Evolutionary conservation across 2,888 invertebrate species (phyloP).

Genomic region (Neoscelio sp.): DNA sequence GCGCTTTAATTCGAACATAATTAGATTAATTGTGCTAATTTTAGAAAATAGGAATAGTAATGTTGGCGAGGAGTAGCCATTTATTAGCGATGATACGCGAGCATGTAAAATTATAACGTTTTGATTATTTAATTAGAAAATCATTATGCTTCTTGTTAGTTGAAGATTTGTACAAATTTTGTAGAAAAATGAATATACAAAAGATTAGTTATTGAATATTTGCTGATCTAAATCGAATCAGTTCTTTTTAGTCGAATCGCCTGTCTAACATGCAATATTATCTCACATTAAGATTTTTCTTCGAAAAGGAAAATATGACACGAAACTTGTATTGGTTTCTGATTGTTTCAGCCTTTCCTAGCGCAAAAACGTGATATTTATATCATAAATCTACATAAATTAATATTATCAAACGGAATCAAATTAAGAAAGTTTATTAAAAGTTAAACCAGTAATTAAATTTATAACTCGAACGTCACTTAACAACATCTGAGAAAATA

Average conservation of each 20-base stretch:
- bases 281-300: too few species aligned
- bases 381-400: constrained; percentile 11
- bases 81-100: neutral
- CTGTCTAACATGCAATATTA: too few species aligned
- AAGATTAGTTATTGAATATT: too few species aligned
- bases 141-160: neutral
- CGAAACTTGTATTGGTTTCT: neutral
- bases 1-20: neutral
- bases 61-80: neutral
- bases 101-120: neutral
- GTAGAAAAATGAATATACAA: too few species aligned
- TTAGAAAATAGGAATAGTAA: neutral
- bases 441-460: neutral
- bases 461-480: constrained; percentile 9
- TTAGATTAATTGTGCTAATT: constrained; percentile 8
- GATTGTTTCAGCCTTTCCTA: neutral
- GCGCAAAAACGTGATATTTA: neutral
- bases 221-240: too few species aligned
- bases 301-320: neutral
- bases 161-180: too few species aligned
- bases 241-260: too few species aligned
- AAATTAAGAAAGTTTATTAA: constrained; percentile 19
- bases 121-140: neutral
- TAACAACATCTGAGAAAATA: constrained; percentile 4
- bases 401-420: constrained; percentile 6